Evolutionary conservation across 2,113 vertebrate species (phyloP), one percentile per base, ranked within the genome.

Genomic region (Tyrannus savana): DNA sequence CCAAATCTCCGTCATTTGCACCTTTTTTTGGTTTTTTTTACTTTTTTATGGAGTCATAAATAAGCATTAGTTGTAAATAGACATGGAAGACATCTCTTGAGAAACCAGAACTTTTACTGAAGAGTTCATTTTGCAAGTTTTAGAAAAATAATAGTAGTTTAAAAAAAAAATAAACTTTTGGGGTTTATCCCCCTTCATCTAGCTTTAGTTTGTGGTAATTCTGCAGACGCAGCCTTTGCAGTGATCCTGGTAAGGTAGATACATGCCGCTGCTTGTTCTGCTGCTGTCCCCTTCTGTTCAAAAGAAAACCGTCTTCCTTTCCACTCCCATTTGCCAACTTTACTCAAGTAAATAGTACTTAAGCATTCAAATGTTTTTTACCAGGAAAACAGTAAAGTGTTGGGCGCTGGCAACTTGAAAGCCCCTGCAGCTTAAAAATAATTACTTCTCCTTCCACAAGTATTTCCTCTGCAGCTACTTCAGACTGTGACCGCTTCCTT

Each of bases 251-350:
- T 49, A 49, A 88, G 71, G 68, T 1, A 63, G 60, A n/a, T 84
- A 53, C 14, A 6, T 67, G 49, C 39, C 31, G 6, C 63, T 95
- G 68, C 72, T 93, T 90, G 72, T 90, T 37, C 50, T 88, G 56
- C 64, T 92, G 59, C 92, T 95, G 84, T 93, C 84, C 78, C 60
- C 76, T 95, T 96, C 93, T 90, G 64, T 94, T 95, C 60, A 55
- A 71, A 84, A 80, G 39, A 53, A 92, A 93, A 63, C 78, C 17
- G 19, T 78, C 60, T 63, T 73, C 59, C n/a, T 86, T 94, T 83
- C 80, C 17, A 9, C 19, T 84, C 46, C 33, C 37, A 23, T 9
- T 62, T 42, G 5, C 80, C 59, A 59, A 0, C 42, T 85, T 90
- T 33, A 59, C 46, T 84, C 42, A 47, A 67, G 35, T 60, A 66